phyloP scores from a whole-genome alignment of 2,888 invertebrate genomes.

The Sarcophaga subvicina region DNA sequence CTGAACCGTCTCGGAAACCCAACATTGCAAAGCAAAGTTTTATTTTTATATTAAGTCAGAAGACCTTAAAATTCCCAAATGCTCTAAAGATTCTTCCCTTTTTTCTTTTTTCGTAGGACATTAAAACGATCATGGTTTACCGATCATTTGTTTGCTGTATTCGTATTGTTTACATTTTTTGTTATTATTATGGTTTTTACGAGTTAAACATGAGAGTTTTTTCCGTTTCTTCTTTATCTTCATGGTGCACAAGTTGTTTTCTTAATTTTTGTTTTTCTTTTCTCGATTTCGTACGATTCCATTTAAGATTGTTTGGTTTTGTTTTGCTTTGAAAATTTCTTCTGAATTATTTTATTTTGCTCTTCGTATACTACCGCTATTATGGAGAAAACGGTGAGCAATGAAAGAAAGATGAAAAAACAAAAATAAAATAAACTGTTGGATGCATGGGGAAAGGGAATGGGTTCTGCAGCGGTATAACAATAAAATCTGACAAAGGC shows the following conservation, averaged over 20 bases:
- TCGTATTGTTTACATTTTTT: not conserved
- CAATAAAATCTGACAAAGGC: not conserved
- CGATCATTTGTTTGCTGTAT: not conserved
- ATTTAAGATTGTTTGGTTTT: conserved; percentile 74
- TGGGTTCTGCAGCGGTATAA: not conserved
- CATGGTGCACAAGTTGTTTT: not conserved
- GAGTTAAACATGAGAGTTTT: conserved; percentile 24
- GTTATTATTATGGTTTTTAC: conserved; percentile 10
- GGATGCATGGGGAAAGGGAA: conserved; percentile 15
- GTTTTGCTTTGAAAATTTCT: conserved; percentile 74
- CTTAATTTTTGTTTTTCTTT: not conserved
- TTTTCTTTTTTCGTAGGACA: not conserved
- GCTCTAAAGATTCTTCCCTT: not conserved
- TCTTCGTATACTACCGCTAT: conserved; percentile 71
- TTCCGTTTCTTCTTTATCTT: conserved; percentile 4
- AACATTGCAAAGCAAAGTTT: too few species aligned
- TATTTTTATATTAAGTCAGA: too few species aligned
- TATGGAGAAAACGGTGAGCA: conserved; percentile 5
- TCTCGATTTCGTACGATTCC: conserved; percentile 33
- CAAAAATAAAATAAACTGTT: conserved; percentile 31
- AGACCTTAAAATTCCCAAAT: too few species aligned
- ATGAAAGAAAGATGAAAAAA: conserved; percentile 29
- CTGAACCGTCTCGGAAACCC: too few species aligned
- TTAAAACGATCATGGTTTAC: not conserved
- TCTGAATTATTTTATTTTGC: conserved; percentile 79